Evolutionary conservation across 2,888 invertebrate species (phyloP), one percentile per base, ranked within the genome.

Genomic region (Congeria kusceri): DNA sequence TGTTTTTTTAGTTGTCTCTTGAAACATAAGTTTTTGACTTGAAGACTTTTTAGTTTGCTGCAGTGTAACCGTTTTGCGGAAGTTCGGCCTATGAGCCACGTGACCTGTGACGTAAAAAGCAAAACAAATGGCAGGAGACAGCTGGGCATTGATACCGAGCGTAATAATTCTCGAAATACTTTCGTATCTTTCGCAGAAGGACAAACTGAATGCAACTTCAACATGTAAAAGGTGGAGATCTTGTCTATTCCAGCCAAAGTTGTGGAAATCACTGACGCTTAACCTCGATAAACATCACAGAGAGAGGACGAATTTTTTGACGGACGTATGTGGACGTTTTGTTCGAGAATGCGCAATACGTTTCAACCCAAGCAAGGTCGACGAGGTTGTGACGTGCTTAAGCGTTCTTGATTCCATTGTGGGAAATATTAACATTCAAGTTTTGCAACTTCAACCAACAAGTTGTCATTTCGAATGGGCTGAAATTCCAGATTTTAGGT

Each of bases 151-250:
- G 32, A 80, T 93, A 85, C 93, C 93, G 77, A 92, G 91, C 85
- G 90, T 93, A 70, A 86, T 91, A 72, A 88, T 93, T 77, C 90
- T 92, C 72, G 92, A 93, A 86, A 93, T 94, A 85, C 93, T 95
- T 89, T 94, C 94, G 84, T 94, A 94, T 89, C 93, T 95, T 75
- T 94, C 94, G 86, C 90, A 92, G 72, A 91, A 93, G 79, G 95
- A 95, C 90, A 94, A 94, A 90, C 91, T 95, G 32, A 93, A 92
- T 82, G 95, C 95, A 78, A 94, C 95, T 59, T 94, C 94, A 78
- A 93, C 94, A 49, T 95, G 95, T 89, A 94, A 94, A 91, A 93
- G 94, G 91, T 95, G 95, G 95, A 93, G 95, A 82, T 87, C 89
- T 62, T 93, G 91, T 77, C 86, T 94, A 23, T 94, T 92, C 85